These are phyloP conservation scores for Cephus spinipes DNA, from an alignment of 2,888 invertebrate species.

Conservation along the genomic window DNA sequence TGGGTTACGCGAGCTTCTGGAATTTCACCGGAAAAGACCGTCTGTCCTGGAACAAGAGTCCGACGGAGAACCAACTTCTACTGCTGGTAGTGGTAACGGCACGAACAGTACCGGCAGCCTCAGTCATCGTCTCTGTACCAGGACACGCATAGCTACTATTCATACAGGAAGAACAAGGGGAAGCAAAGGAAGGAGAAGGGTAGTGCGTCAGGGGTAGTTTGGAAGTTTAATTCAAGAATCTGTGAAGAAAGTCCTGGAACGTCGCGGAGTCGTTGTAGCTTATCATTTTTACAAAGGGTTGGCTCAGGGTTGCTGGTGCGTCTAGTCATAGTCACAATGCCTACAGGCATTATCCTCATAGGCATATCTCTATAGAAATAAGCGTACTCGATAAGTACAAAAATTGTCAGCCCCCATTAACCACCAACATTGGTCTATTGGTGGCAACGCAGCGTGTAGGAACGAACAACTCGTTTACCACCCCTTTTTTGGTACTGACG, in stretches of 20 bases:
- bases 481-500: background rate
- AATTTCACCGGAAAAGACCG: background rate
- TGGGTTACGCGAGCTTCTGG: background rate
- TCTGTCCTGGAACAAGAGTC: background rate
- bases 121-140: background rate
- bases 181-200: background rate
- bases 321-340: background rate
- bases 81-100: background rate
- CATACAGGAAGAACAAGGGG: background rate
- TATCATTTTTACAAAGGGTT: background rate
- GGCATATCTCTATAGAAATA: background rate
- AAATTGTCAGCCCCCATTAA: background rate
- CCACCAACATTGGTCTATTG: background rate
- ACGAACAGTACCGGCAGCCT: background rate
- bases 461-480: too few relatives aligned
- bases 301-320: background rate
- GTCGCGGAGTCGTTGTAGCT: background rate
- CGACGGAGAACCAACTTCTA: background rate
- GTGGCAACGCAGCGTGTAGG: too few relatives aligned
- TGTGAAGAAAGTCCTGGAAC: background rate
- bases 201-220: background rate
- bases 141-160: background rate
- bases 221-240: background rate
- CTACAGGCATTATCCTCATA: background rate
- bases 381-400: background rate